These are phyloP conservation scores for Eriosoma lanigerum DNA, from an alignment of 1,140 invertebrate genomes.

Conservation along the genomic window DNA sequence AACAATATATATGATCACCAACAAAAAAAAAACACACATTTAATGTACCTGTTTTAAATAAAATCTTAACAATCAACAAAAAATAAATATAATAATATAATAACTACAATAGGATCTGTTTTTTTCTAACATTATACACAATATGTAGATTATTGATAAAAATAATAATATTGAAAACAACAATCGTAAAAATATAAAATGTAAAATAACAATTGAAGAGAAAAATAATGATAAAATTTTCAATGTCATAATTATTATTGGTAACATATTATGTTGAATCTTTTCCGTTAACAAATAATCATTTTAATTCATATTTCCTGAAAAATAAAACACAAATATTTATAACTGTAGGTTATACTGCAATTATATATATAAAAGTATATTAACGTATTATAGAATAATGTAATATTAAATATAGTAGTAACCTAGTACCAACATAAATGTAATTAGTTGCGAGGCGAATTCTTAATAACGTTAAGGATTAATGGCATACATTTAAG, in stretches of 20 bases:
- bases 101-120: conserved; percentile 34
- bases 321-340: background rate
- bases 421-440: too few relatives aligned
- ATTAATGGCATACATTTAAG: too few relatives aligned
- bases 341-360: background rate
- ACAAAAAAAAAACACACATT: background rate
- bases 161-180: conserved; percentile 33
- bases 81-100: conserved; percentile 41
- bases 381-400: too few relatives aligned
- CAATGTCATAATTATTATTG: conserved; percentile 22
- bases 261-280: conserved; percentile 33
- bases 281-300: background rate
- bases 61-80: conserved; percentile 45
- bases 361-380: too few relatives aligned
- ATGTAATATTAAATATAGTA: too few relatives aligned
- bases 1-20: conserved; percentile 24
- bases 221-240: conserved; percentile 38
- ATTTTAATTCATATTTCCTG: background rate
- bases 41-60: conserved; percentile 8
- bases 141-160: conserved; percentile 32
- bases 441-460: too few relatives aligned
- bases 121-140: conserved; percentile 33
- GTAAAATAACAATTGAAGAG: conserved; percentile 31
- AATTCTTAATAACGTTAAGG: too few relatives aligned
- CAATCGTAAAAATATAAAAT: conserved; percentile 41